Evolutionary conservation across 2,888 invertebrate species (phyloP).

Genomic region (Drosophila acutilabella): DNA sequence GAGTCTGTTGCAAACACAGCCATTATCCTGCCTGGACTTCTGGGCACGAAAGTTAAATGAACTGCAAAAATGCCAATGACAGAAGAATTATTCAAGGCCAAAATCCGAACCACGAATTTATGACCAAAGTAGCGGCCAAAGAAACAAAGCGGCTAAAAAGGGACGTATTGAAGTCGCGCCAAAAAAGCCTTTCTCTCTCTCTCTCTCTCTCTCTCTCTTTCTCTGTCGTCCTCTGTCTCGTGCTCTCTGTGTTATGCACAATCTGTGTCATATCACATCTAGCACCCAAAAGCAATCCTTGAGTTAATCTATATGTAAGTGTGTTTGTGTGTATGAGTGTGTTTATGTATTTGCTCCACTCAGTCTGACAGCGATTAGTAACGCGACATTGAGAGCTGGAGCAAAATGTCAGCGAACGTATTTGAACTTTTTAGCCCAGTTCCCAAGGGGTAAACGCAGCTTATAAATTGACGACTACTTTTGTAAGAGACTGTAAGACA

Average conservation of each 20-base stretch:
- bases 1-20: neutral
- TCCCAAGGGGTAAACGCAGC: too few relatives aligned
- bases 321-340: neutral
- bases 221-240: constrained; percentile 1
- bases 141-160: constrained; percentile 10
- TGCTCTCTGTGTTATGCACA: constrained; percentile 3
- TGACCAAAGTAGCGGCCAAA: neutral
- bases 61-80: constrained; percentile 76
- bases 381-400: constrained; percentile 62
- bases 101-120: constrained; percentile 38
- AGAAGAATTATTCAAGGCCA: constrained; percentile 66
- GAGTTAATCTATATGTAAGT: constrained; percentile 52
- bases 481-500: too few relatives aligned
- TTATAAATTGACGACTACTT: too few relatives aligned
- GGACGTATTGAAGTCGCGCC: constrained; percentile 36
- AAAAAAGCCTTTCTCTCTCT: constrained; percentile 6
- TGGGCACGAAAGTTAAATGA: constrained; percentile 66
- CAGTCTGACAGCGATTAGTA: constrained; percentile 32
- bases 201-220: neutral
- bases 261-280: constrained; percentile 17
- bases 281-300: constrained; percentile 52
- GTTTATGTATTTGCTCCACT: constrained; percentile 7
- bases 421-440: constrained; percentile 64
- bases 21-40: constrained; percentile 2
- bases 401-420: constrained; percentile 77